phyloP scores from a whole-genome alignment of 2,797 vertebrate genomes.

The Meda fulgida region DNA sequence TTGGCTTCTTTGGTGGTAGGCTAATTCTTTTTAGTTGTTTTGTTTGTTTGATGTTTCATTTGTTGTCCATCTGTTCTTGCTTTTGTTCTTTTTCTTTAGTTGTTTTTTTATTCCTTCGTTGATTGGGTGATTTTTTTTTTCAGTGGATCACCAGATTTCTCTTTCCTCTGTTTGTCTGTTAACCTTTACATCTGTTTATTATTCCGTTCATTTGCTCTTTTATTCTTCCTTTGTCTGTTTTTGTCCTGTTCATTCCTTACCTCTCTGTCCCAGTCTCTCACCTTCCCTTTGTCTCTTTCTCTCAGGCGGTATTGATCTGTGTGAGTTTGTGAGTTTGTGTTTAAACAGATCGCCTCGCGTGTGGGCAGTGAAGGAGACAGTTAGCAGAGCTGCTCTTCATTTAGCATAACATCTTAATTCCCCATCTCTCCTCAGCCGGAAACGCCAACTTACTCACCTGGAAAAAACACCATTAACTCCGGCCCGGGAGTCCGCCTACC shows the following conservation, averaged over 20 bases:
- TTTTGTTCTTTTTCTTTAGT: not conserved
- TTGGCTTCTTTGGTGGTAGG: not conserved
- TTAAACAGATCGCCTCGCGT: slow-evolving; percentile 40
- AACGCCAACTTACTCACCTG: slow-evolving; percentile 80
- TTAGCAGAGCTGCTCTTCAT: slow-evolving; percentile 60
- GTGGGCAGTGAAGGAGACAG: slow-evolving; percentile 50
- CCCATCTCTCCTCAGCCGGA: slow-evolving; percentile 75
- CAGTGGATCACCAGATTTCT: not conserved
- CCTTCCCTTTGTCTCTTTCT: slow-evolving; percentile 15
- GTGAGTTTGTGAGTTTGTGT: slow-evolving; percentile 52
- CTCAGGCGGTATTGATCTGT: slow-evolving; percentile 37
- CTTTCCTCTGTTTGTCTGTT: not conserved
- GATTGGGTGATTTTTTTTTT: not conserved
- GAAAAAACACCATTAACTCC: slow-evolving; percentile 83
- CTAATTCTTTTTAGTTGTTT: not conserved
- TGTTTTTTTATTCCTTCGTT: not conserved
- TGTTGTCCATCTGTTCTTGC: not conserved
- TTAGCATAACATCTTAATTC: slow-evolving; percentile 89
- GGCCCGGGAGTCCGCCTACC: slow-evolving; percentile 70
- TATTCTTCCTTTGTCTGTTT: slow-evolving; percentile 21
- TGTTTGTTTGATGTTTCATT: not conserved
- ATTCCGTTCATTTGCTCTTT: not conserved
- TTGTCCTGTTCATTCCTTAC: slow-evolving; percentile 4
- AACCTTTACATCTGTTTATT: not conserved
- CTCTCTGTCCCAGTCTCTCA: slow-evolving; percentile 1